These are phyloP conservation scores for Papilio elwesi DNA, from an alignment of 2,888 invertebrate genomes.

Conservation along the genomic window DNA sequence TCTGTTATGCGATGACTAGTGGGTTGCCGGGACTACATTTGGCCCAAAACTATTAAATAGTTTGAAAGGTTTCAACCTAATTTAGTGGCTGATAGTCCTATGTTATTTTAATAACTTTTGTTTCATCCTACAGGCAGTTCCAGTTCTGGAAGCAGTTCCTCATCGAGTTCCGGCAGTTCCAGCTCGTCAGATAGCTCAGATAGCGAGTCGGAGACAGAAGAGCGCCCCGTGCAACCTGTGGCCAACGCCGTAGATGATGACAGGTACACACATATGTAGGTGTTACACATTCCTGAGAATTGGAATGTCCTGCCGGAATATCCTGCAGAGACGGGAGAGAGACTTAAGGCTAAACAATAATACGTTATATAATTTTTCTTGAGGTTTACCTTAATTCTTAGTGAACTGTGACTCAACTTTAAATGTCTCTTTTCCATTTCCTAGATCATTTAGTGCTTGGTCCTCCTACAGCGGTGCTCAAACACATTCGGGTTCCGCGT, in stretches of 20 bases:
- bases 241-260: conserved; percentile 54
- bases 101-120: no score
- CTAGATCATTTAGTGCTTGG: conserved; percentile 66
- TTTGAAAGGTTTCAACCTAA: no score
- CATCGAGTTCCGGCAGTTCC: conserved; percentile 67
- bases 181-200: conserved; percentile 72
- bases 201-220: conserved; percentile 62
- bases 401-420: no score
- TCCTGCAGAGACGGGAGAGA: no score
- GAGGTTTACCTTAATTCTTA: no score
- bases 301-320: no score
- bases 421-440: not conserved
- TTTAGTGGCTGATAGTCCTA: no score
- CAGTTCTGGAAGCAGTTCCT: conserved; percentile 67
- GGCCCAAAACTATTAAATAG: no score
- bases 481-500: conserved; percentile 61
- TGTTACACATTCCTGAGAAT: not conserved
- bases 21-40: no score
- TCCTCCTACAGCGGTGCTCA: conserved; percentile 54
- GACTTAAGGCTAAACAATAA: no score
- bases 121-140: conserved; percentile 65
- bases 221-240: conserved; percentile 47
- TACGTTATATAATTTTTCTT: no score
- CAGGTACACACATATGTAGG: conserved; percentile 48
- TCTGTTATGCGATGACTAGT: no score